Conservation (phyloP, 2,888 invertebrate genomes). For the Caenorhabditis wallacei region DNA sequence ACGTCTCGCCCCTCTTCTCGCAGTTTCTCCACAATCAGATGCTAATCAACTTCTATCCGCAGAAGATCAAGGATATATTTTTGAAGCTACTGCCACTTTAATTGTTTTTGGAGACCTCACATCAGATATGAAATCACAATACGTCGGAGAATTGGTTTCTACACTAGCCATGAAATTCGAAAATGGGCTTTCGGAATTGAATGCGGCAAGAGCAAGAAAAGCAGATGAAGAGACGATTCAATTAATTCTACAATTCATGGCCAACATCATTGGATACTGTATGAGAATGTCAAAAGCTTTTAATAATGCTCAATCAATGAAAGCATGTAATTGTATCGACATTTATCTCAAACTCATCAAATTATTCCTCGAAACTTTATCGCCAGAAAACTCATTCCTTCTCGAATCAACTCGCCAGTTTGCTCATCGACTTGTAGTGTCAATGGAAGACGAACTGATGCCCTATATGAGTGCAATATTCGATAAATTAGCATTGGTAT, state of each 20-base stretch:
- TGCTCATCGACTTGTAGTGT: constrained; percentile 86
- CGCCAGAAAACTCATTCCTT: constrained; percentile 74
- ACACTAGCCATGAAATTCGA: constrained; percentile 73
- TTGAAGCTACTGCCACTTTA: constrained; percentile 86
- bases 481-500: constrained; percentile 58
- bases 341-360: constrained; percentile 85
- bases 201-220: constrained; percentile 56
- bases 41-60: constrained; percentile 83
- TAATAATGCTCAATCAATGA: constrained; percentile 86
- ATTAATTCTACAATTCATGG: constrained; percentile 84
- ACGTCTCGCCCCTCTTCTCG: constrained; percentile 85
- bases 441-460: constrained; percentile 86
- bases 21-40: constrained; percentile 84
- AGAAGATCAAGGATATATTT: constrained; percentile 86
- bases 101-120: constrained; percentile 85
- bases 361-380: constrained; percentile 69
- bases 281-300: constrained; percentile 87
- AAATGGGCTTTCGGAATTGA: constrained; percentile 63
- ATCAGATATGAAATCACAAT: constrained; percentile 81
- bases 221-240: constrained; percentile 70
- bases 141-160: constrained; percentile 74
- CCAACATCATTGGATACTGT: constrained; percentile 85
- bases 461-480: constrained; percentile 80
- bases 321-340: constrained; percentile 85
- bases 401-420: constrained; percentile 85